Percentiles rank a stretch among this genome's conserved stretches.
These are phyloP conservation scores for Tenthredo scrophulariae DNA, from an alignment of 2,888 invertebrate species.

Conservation along the genomic window DNA sequence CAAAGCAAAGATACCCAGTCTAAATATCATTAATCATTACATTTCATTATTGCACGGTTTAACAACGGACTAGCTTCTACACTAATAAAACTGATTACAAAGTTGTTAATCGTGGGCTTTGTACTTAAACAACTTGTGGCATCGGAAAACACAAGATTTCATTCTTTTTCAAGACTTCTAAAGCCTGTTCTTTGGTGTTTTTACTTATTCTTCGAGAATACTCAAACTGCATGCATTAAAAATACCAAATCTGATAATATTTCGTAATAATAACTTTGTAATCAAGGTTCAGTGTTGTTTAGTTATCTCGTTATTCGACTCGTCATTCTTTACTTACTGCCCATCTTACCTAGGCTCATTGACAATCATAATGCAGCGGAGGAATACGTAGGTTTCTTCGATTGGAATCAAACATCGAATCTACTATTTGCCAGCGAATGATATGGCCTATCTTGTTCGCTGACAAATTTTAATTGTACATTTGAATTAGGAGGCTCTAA, in stretches of 20 bases:
- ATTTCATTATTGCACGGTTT: neutral
- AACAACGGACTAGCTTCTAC: slow-evolving; percentile 5
- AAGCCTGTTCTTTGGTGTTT: slow-evolving; percentile 5
- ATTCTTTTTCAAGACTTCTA: neutral
- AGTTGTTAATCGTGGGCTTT: slow-evolving; percentile 5
- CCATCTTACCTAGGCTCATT: slow-evolving; percentile 67
- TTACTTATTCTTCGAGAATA: neutral
- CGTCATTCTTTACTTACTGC: slow-evolving; percentile 58
- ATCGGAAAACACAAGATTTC: neutral
- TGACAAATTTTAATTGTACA: slow-evolving; percentile 68
- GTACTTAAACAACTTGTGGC: slow-evolving; percentile 18
- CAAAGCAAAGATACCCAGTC: slow-evolving; percentile 3
- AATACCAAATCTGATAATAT: neutral
- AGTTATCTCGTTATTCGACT: neutral
- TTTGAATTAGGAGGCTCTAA: slow-evolving; percentile 59
- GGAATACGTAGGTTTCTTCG: slow-evolving; percentile 64
- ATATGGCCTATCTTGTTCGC: slow-evolving; percentile 65
- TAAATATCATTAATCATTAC: slow-evolving; percentile 19
- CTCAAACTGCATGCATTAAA: neutral
- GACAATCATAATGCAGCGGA: slow-evolving; percentile 70
- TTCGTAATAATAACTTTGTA: slow-evolving; percentile 8
- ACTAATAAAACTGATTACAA: slow-evolving; percentile 12
- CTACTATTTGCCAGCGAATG: slow-evolving; percentile 65
- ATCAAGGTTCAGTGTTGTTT: neutral
- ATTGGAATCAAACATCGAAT: slow-evolving; percentile 72